Base-by-base conservation (phyloP, 2,113 vertebrate genomes). In the Ceyx margarethae region DNA sequence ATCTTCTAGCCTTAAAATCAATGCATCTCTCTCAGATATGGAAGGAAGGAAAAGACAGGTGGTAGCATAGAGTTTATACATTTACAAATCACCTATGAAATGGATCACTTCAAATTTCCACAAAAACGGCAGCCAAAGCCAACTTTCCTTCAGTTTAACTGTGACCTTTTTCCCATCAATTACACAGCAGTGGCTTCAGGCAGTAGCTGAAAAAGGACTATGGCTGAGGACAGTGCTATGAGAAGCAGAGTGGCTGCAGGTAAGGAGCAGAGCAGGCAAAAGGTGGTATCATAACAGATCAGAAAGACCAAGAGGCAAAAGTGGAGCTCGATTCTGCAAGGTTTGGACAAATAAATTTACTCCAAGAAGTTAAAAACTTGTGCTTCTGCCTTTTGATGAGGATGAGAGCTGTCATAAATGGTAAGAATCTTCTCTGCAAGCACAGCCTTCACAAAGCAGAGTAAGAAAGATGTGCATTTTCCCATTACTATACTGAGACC, bases 1-100 rank as follows among this genome's bases (percentile, higher is more conserved):
- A 87, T 43, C 56, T 89, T 62, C 67, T 16, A 56, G 67, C 29
- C 71, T 95, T 91, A 87, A 92, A 89, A 91, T 57, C 62, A 85
- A 37, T 58, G 31, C 3, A 29, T 42, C 50, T 65, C n/a, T 84
- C 66, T 79, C 1, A 0, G 19, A 85, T 54, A 22, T 18, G 37
- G 80, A 89, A 58, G 33, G 56, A 92, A 67, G 28, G 43, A 67
- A 57, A 82, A 89, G 64, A 48, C 28, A 57, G 54, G 42, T 21
- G 12, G 64, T 37, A 62, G 23, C 2, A 0, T 9, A 22, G 66
- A 56, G 12, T 67, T 48, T 42, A n/a, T 64, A 31, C 33, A 22
- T 89, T 82, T 66, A 66, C 56, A 67, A 66, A 50, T 85, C 51
- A 43, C 56, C 43, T 51, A 2, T 9, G 21, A 76, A 89, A 66